phyloP scores from a whole-genome alignment of 2,888 invertebrate species.

The Meghimatium bilineatum region DNA sequence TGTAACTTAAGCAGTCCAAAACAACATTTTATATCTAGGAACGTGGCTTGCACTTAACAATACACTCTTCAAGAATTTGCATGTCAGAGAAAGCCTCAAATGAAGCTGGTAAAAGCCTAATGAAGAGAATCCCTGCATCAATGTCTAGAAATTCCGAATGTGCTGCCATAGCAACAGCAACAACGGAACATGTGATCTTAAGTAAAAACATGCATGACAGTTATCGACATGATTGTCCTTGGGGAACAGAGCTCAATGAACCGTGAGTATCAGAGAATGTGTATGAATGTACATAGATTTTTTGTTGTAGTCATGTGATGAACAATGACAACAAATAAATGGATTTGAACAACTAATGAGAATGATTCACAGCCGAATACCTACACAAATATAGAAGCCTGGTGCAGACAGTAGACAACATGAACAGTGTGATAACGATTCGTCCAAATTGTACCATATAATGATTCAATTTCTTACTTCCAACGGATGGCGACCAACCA shows the following conservation, averaged over 20 bases:
- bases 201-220: background rate
- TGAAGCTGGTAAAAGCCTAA: background rate
- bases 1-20: background rate
- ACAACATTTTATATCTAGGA: background rate
- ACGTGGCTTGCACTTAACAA: background rate
- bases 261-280: background rate
- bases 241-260: background rate
- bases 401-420: too few species aligned
- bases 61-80: background rate
- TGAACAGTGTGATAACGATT: too few species aligned
- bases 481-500: too few species aligned
- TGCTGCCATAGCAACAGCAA: background rate
- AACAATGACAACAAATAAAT: too few species aligned
- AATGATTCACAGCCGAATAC: too few species aligned
- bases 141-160: background rate
- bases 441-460: too few species aligned
- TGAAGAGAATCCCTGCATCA: background rate
- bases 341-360: too few species aligned
- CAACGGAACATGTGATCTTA: background rate
- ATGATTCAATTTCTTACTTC: too few species aligned
- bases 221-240: background rate
- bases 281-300: too few species aligned
- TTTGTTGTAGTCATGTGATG: too few species aligned
- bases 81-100: background rate
- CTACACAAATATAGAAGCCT: too few species aligned